Conservation (phyloP, 2,797 vertebrate species). For the Enteromius viviparus region DNA sequence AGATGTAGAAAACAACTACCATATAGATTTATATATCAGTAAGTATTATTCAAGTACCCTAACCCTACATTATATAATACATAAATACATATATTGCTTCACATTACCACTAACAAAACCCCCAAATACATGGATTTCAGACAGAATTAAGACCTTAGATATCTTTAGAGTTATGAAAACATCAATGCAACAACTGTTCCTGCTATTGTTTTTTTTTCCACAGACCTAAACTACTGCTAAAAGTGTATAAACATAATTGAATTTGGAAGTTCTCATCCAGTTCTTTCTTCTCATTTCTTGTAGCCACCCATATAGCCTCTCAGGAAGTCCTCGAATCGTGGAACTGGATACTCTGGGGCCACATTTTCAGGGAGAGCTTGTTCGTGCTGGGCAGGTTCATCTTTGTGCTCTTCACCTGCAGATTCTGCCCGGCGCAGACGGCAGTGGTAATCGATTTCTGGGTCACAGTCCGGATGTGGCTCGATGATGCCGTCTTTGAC, state of each 20-base stretch:
- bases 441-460: conserved; percentile 80
- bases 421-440: conserved; percentile 71
- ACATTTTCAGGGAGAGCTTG: conserved; percentile 51
- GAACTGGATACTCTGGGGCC: conserved; percentile 52
- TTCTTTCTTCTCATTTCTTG: conserved; percentile 64
- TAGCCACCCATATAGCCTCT: conserved; percentile 68
- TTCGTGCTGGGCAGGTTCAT: conserved; percentile 49
- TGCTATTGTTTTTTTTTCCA: conserved; percentile 11
- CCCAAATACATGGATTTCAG: conserved; percentile 17
- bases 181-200: conserved; percentile 2
- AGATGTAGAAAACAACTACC: conserved; percentile 57
- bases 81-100: conserved; percentile 69
- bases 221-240: background rate
- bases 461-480: conserved; percentile 80
- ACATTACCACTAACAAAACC: conserved; percentile 55
- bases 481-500: conserved; percentile 68
- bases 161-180: background rate
- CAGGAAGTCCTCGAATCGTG: conserved; percentile 75
- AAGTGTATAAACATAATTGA: conserved; percentile 38
- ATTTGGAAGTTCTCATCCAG: conserved; percentile 9
- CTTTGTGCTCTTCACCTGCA: conserved; percentile 55
- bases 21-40: conserved; percentile 57
- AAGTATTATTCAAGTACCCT: conserved; percentile 50
- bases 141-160: background rate
- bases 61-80: conserved; percentile 63